Conservation (phyloP, 2,797 vertebrate species). For the Kryptolebias ocellatus region DNA sequence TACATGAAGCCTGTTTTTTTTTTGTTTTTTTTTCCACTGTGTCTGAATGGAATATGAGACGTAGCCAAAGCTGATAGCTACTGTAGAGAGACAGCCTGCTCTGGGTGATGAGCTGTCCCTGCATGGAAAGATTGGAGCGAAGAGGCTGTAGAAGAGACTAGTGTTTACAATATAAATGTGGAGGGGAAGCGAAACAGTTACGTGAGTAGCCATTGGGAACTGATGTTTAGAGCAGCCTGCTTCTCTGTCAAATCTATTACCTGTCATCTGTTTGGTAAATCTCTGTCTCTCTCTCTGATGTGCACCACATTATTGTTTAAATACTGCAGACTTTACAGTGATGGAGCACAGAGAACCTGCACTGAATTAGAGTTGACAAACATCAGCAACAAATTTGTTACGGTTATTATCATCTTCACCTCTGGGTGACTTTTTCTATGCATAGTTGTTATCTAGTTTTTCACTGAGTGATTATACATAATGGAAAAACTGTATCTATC, state of each 20-base stretch:
- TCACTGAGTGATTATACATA: conserved; percentile 44
- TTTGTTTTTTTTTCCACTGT: not conserved
- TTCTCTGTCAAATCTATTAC: conserved; percentile 41
- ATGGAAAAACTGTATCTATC: conserved; percentile 19
- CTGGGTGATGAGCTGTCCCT: conserved; percentile 38
- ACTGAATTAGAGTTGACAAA: conserved; percentile 51
- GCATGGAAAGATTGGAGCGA: conserved; percentile 11
- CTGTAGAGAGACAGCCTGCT: conserved; percentile 14
- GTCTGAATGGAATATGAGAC: conserved; percentile 37
- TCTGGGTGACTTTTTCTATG: conserved; percentile 41
- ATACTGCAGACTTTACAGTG: conserved; percentile 32
- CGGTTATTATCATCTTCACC: conserved; percentile 56
- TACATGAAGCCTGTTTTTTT: conserved; percentile 21
- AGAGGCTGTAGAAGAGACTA: conserved; percentile 22
- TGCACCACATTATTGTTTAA: conserved; percentile 40
- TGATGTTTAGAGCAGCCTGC: conserved; percentile 53
- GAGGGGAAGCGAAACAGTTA: conserved; percentile 21
- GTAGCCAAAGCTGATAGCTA: conserved; percentile 21
- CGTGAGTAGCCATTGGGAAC: conserved; percentile 37
- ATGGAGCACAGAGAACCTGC: conserved; percentile 46
- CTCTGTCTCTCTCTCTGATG: conserved; percentile 33
- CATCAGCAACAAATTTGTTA: conserved; percentile 53
- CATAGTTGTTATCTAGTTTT: conserved; percentile 49
- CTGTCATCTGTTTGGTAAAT: conserved; percentile 39
- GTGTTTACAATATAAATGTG: conserved; percentile 57